phyloP scores from a whole-genome alignment of 2,797 vertebrate genomes.

The Mastacembelus armatus region DNA sequence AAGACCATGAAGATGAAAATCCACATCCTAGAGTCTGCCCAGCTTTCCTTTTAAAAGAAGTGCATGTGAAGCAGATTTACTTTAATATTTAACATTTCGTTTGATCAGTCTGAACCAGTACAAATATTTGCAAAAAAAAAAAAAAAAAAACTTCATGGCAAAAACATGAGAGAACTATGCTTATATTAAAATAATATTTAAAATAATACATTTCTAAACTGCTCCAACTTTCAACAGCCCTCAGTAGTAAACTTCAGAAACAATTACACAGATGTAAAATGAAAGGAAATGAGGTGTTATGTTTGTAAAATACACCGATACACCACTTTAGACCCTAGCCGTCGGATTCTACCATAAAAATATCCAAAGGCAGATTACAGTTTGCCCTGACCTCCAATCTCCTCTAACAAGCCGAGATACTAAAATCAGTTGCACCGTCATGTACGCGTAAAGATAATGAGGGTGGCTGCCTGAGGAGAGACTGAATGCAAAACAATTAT shows the following conservation, averaged over 20 bases:
- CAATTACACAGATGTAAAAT: slow-evolving; percentile 69
- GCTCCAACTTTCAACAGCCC: slow-evolving; percentile 31
- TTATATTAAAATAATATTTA: slow-evolving; percentile 27
- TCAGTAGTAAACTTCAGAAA: slow-evolving; percentile 57
- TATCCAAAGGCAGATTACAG: slow-evolving; percentile 78
- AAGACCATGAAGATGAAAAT: slow-evolving; percentile 51
- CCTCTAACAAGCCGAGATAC: slow-evolving; percentile 83
- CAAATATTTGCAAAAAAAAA: slow-evolving; percentile 3
- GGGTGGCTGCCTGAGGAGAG: slow-evolving; percentile 90
- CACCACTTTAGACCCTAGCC: slow-evolving; percentile 61
- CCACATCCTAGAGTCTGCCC: slow-evolving; percentile 57
- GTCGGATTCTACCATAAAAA: slow-evolving; percentile 75
- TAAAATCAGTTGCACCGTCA: slow-evolving; percentile 92
- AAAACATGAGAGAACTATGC: slow-evolving; percentile 14
- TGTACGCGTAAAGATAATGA: slow-evolving; percentile 97
- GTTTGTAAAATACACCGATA: slow-evolving; percentile 73
- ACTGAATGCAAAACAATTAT: slow-evolving; percentile 97
- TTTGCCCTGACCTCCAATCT: slow-evolving; percentile 83
- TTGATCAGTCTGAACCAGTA: not conserved
- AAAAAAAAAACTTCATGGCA: too few species aligned
- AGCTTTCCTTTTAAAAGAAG: slow-evolving; percentile 49
- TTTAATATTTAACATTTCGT: not conserved
- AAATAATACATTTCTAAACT: slow-evolving; percentile 36
- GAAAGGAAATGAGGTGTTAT: slow-evolving; percentile 72
- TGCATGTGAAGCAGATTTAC: slow-evolving; percentile 7